Conservation (phyloP, 2,888 invertebrate genomes). For the Drosophila mercatorum region DNA sequence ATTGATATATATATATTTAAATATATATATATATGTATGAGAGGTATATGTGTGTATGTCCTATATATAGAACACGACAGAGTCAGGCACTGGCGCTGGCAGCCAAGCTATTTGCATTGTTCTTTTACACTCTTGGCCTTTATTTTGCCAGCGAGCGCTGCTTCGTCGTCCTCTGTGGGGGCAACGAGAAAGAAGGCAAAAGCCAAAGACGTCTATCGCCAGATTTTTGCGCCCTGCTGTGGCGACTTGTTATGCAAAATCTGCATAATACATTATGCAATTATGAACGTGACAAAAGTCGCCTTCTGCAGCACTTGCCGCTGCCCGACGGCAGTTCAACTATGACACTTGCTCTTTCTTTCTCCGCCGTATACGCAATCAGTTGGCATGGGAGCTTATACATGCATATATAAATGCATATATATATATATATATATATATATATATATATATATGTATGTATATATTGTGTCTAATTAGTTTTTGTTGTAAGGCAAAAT, state of each 20-base stretch:
- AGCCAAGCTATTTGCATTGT: constrained; percentile 72
- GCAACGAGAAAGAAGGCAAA: constrained; percentile 38
- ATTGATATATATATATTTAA: constrained; percentile 24
- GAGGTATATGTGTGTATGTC: neutral
- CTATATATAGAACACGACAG: constrained; percentile 5
- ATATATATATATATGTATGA: constrained; percentile 1
- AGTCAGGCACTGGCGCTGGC: neutral
- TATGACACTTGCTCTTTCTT: constrained; percentile 5
- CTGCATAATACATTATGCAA: constrained; percentile 78
- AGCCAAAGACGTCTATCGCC: constrained; percentile 50
- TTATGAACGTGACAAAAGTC: constrained; percentile 76
- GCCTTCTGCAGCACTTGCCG: constrained; percentile 17
- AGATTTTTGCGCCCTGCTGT: constrained; percentile 53
- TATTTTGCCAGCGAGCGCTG: constrained; percentile 53
- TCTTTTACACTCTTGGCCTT: constrained; percentile 65
- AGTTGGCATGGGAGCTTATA: constrained; percentile 1
- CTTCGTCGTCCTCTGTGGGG: constrained; percentile 18
- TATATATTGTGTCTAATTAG: constrained; percentile 6
- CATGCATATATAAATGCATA: neutral
- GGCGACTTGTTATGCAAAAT: constrained; percentile 76
- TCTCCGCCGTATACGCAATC: constrained; percentile 54
- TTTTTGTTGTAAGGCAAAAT: constrained; percentile 10
- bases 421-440: neutral
- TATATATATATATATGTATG: neutral
- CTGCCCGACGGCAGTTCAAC: constrained; percentile 7